A percentile compares a stretch with the other conserved stretches of the same genome.
phyloP scores from a whole-genome alignment of 1,140 invertebrate species.

The Drosophila cardini region DNA sequence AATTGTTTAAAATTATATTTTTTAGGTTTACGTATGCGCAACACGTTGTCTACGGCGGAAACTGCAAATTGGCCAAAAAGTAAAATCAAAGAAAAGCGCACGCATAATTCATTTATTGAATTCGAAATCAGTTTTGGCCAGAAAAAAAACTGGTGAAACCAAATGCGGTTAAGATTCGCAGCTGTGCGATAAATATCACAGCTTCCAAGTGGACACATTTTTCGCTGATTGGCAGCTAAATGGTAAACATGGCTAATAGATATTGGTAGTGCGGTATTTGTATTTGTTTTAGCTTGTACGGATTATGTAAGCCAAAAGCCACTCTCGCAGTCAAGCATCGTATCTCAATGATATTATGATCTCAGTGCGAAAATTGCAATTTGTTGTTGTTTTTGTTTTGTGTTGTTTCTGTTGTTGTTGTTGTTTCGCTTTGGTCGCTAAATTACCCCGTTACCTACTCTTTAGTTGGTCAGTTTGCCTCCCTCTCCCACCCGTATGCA shows the following conservation, averaged over 20 bases:
- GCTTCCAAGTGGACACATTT: slow-evolving; percentile 50
- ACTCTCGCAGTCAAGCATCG: slow-evolving; percentile 25
- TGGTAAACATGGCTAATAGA: slow-evolving; percentile 43
- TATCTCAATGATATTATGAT: slow-evolving; percentile 76
- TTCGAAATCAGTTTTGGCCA: slow-evolving; percentile 13
- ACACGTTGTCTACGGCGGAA: slow-evolving; percentile 48
- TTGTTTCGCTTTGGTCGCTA: slow-evolving; percentile 50
- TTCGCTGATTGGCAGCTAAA: slow-evolving; percentile 45
- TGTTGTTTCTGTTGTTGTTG: slow-evolving; percentile 44
- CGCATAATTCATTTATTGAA: slow-evolving; percentile 27
- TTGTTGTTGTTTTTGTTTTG: too few species aligned
- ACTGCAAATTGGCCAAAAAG: slow-evolving; percentile 52
- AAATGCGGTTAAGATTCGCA: slow-evolving; percentile 15
- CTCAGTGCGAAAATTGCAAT: slow-evolving; percentile 73
- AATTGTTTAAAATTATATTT: not conserved
- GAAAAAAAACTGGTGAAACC: not conserved
- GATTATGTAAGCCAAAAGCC: slow-evolving; percentile 48
- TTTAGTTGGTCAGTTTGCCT: not conserved
- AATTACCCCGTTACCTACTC: slow-evolving; percentile 48
- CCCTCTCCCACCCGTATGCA: not conserved
- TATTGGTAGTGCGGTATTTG: slow-evolving; percentile 22
- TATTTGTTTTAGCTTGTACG: not conserved
- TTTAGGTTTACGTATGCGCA: slow-evolving; percentile 42
- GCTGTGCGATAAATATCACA: slow-evolving; percentile 50
- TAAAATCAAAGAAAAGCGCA: slow-evolving; percentile 58